Percentiles rank a stretch among this genome's conserved stretches.
phyloP scores from a whole-genome alignment of 1,140 invertebrate genomes.

The Dolichoris vasculosae region DNA sequence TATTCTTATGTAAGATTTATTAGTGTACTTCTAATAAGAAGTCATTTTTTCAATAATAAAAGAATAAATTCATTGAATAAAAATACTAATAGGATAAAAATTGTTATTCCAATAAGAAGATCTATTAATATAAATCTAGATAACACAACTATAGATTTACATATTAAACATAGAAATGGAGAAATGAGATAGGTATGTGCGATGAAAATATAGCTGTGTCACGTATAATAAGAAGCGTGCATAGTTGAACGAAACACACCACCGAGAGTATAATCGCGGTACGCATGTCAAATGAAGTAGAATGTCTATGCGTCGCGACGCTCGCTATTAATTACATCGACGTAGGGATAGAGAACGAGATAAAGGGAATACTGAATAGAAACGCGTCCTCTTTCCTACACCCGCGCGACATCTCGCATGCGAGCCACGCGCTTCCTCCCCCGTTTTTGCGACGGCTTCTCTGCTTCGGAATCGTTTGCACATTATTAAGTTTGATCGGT shows the following conservation, averaged over 20 bases:
- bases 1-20: too few relatives aligned
- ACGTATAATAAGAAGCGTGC: background rate
- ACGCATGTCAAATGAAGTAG: conserved; percentile 60
- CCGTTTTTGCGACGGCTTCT: conserved; percentile 55
- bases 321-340: conserved; percentile 65
- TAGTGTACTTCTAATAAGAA: too few relatives aligned
- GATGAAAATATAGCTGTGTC: background rate
- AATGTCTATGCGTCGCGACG: conserved; percentile 47
- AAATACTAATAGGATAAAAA: too few relatives aligned
- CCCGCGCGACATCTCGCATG: conserved; percentile 62
- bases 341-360: conserved; percentile 61
- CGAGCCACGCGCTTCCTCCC: conserved; percentile 56
- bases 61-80: too few relatives aligned
- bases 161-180: too few relatives aligned
- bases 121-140: too few relatives aligned
- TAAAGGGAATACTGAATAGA: conserved; percentile 40
- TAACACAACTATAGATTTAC: too few relatives aligned
- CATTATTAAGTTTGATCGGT: conserved; percentile 73
- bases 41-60: too few relatives aligned
- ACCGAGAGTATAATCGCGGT: conserved; percentile 49
- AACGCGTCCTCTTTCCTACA: background rate
- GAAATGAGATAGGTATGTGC: too few relatives aligned
- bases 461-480: conserved; percentile 28
- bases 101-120: too few relatives aligned
- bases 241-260: background rate